Conservation (phyloP, 2,797 vertebrate species). For the Gadopsis marmoratus region DNA sequence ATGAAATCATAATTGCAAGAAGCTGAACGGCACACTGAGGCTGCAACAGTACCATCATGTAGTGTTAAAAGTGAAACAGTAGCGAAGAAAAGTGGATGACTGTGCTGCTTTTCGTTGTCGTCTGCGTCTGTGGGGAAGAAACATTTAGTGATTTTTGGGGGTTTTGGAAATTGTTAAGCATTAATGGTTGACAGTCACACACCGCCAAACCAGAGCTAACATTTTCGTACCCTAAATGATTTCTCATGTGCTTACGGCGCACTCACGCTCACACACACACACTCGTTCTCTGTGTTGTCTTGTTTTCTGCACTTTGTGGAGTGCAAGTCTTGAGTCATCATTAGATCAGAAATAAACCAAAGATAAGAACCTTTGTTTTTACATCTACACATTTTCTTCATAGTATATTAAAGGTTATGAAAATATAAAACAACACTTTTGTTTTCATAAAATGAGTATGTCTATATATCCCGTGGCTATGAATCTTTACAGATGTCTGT, state of each 20-base stretch:
- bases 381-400: not conserved
- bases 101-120: slow-evolving; percentile 28
- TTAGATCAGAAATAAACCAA: slow-evolving; percentile 60
- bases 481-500: not conserved
- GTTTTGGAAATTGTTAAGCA: slow-evolving; percentile 50
- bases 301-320: slow-evolving; percentile 93
- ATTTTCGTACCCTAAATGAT: slow-evolving; percentile 51
- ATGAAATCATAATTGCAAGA: not conserved
- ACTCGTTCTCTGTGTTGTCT: not conserved
- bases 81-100: slow-evolving; percentile 24
- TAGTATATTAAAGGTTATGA: not conserved
- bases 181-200: slow-evolving; percentile 41
- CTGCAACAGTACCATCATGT: not conserved
- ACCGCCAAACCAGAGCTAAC: slow-evolving; percentile 61
- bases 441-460: not conserved
- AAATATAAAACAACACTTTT: not conserved
- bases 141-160: slow-evolving; percentile 21
- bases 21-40: not conserved
- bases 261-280: slow-evolving; percentile 18
- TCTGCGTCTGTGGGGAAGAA: slow-evolving; percentile 29
- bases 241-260: slow-evolving; percentile 45
- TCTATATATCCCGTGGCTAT: not conserved
- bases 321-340: slow-evolving; percentile 87
- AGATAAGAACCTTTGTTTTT: not conserved
- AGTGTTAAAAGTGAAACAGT: slow-evolving; percentile 9